Evolutionary conservation across 2,797 vertebrate species (phyloP).

Genomic region (Anguilla pacifica): DNA sequence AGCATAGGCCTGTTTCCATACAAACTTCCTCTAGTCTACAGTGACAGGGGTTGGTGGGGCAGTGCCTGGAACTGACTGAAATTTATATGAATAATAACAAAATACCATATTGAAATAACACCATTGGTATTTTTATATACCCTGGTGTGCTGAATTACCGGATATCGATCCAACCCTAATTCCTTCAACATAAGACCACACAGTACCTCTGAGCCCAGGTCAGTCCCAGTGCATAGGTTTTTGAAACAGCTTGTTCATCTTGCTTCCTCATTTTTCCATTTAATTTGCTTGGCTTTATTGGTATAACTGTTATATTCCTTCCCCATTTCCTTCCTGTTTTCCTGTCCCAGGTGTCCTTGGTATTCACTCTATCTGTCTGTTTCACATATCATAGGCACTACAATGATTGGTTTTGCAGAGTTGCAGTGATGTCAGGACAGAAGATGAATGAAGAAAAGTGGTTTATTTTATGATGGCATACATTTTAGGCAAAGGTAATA

Average conservation of each 20-base stretch:
- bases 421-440: not conserved
- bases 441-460: not conserved
- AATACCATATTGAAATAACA: not conserved
- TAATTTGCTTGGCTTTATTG: not conserved
- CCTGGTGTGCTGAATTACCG: not conserved
- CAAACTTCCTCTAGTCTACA: not conserved
- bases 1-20: not conserved
- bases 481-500: not conserved
- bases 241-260: not conserved
- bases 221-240: not conserved
- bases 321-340: not conserved
- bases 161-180: not conserved
- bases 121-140: not conserved
- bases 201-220: not conserved
- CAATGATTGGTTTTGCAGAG: not conserved
- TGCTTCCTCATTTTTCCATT: not conserved
- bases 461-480: not conserved
- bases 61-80: not conserved
- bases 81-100: not conserved
- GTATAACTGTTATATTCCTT: not conserved
- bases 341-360: not conserved
- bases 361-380: not conserved
- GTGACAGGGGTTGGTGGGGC: not conserved
- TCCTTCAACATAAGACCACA: not conserved
- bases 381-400: not conserved